A percentile compares a stretch with the other conserved stretches of the same genome.
These are phyloP conservation scores for Pectinophora gossypiella DNA, from an alignment of 1,140 invertebrate genomes.

Conservation along the genomic window DNA sequence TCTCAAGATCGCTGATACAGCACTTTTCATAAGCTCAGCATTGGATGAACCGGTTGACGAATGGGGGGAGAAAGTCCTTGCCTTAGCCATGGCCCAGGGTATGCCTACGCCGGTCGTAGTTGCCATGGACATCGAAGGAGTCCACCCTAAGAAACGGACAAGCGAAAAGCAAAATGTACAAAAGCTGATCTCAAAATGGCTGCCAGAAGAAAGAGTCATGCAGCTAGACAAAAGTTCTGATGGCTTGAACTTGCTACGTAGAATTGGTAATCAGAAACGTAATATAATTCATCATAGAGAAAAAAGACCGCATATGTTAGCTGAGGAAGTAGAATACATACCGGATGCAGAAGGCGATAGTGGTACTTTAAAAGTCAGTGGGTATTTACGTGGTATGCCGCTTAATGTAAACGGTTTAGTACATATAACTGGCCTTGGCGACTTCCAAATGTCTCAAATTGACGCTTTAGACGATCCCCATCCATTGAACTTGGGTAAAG, in stretches of 20 bases:
- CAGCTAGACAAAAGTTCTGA: slow-evolving; percentile 85
- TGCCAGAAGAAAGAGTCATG: slow-evolving; percentile 90
- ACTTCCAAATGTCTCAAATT: slow-evolving; percentile 93
- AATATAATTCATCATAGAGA: slow-evolving; percentile 84
- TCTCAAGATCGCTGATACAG: slow-evolving; percentile 89
- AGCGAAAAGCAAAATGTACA: slow-evolving; percentile 85
- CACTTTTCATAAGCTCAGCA: slow-evolving; percentile 84
- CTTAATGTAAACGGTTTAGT: slow-evolving; percentile 92
- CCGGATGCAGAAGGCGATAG: slow-evolving; percentile 72
- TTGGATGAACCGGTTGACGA: slow-evolving; percentile 81
- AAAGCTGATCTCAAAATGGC: slow-evolving; percentile 84
- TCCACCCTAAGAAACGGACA: slow-evolving; percentile 84
- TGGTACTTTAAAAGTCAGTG: slow-evolving; percentile 89
- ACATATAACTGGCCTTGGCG: slow-evolving; percentile 93
- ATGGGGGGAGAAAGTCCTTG: slow-evolving; percentile 85
- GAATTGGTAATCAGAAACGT: slow-evolving; percentile 89
- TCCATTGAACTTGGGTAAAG: slow-evolving; percentile 77
- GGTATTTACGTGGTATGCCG: slow-evolving; percentile 88
- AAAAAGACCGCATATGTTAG: slow-evolving; percentile 86
- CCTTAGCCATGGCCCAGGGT: slow-evolving; percentile 87
- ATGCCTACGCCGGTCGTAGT: slow-evolving; percentile 87
- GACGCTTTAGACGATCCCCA: slow-evolving; percentile 85
- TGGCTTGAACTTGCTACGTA: slow-evolving; percentile 86
- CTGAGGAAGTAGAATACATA: slow-evolving; percentile 85
- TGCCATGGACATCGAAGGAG: slow-evolving; percentile 84